Conservation (phyloP, 2,888 invertebrate genomes). For the Malachius bipustulatus region DNA sequence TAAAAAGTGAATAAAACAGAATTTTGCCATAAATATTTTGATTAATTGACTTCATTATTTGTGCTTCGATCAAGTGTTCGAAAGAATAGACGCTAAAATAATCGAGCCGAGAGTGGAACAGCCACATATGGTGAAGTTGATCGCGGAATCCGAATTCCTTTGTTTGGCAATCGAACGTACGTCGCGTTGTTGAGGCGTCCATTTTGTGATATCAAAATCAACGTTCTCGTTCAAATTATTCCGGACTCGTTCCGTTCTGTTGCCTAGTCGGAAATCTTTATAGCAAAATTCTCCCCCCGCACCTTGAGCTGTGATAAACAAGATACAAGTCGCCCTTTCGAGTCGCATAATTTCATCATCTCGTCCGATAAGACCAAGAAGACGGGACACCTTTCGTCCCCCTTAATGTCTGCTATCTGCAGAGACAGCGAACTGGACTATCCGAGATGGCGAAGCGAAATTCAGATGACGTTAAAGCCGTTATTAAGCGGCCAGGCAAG, state of each 20-base stretch:
- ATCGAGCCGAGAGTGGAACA: background rate
- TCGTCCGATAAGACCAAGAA: conserved; percentile 13
- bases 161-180: conserved; percentile 27
- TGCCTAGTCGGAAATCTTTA: conserved; percentile 27
- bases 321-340: conserved; percentile 24
- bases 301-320: conserved; percentile 33
- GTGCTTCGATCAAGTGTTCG: conserved; percentile 14
- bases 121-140: conserved; percentile 3
- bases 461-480: conserved; percentile 24
- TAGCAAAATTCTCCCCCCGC: conserved; percentile 33
- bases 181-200: conserved; percentile 29
- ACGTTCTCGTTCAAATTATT: conserved; percentile 13
- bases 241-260: no score
- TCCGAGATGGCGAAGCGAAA: conserved; percentile 26
- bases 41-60: conserved; percentile 12
- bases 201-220: conserved; percentile 34
- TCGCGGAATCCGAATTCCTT: conserved; percentile 23
- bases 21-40: background rate
- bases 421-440: conserved; percentile 8
- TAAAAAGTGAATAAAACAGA: no score
- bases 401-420: conserved; percentile 14
- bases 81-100: background rate
- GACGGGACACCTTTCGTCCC: background rate
- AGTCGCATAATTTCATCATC: conserved; percentile 12
- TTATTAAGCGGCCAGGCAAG: no score